Evolutionary conservation across 2,113 vertebrate genomes (phyloP), one percentile per base, ranked within the genome.

Genomic region (Pogonocichla stellata): DNA sequence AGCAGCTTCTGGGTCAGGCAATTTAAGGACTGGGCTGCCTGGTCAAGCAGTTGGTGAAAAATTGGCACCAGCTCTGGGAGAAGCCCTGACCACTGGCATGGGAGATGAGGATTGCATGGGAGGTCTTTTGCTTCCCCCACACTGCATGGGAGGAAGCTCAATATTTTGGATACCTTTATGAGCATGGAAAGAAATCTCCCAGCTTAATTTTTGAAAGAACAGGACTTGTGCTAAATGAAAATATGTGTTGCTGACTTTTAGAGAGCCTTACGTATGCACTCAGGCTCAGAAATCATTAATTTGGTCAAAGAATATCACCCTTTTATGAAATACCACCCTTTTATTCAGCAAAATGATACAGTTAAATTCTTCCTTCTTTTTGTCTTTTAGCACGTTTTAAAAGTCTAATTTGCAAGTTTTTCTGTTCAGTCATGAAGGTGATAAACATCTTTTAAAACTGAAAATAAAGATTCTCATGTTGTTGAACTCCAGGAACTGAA

Each of bases 31-130:
- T 54, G 38, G 9, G 31, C 36, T 51, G 25, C 40, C 40, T 51
- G 14, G 13, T 29, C 80, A 58, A 25, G 42, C 19, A 23, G 6
- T 1, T 65, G 58, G 8, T 77, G 50, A 28, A 57, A 67, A 86
- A 47, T 1, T 9, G 18, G 19, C 48, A 53, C 13, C 11, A 36
- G 10, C 4, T 67, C 3, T 56, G 29, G 26, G 29, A 29, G 25
- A 47, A 83, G 3, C 10, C 11, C 6, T 6, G 29, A n/a, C 22
- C 40, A 18, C 14, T 29, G 45, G 31, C 5, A 1, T 0, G 0
- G 47, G 11, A 67, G 24, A 17, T 36, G 65, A 84, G 45, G 38
- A 34, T 17, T 42, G 19, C 0, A 2, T 42, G 36, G 65, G 6
- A 62, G 14, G 8, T 64, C 25, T 13, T 78, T 72, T 6, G 1